Percentiles rank a stretch among this genome's conserved stretches.
Evolutionary conservation across 2,888 invertebrate species (phyloP).

Genomic region (Drosophila quasianomalipes): DNA sequence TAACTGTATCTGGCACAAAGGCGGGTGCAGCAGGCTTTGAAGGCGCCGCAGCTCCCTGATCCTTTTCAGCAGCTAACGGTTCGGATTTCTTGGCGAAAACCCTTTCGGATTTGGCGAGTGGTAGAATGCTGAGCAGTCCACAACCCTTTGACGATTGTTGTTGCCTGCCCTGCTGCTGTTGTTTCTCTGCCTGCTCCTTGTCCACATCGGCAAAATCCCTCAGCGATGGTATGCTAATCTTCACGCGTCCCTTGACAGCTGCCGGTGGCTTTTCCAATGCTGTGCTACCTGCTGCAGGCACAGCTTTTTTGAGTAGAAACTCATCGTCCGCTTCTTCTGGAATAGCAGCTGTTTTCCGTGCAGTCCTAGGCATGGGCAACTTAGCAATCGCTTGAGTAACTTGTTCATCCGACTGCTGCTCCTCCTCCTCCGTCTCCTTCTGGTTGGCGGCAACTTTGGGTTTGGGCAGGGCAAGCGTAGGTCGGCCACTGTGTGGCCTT

Average conservation of each 20-base stretch:
- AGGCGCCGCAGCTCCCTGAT: not conserved
- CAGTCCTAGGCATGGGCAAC: conserved; percentile 79
- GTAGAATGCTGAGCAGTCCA: conserved; percentile 89
- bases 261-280: conserved; percentile 76
- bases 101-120: conserved; percentile 87
- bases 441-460: conserved; percentile 60
- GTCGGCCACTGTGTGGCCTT: conserved; percentile 30
- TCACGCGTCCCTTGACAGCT: conserved; percentile 86
- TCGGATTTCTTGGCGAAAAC: conserved; percentile 65
- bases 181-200: conserved; percentile 68
- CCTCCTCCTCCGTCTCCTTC: conserved; percentile 22
- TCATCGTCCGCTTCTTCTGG: conserved; percentile 88
- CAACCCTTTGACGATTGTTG: conserved; percentile 59
- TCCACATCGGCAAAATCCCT: conserved; percentile 86
- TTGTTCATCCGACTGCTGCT: conserved; percentile 24
- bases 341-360: not conserved
- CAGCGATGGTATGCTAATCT: conserved; percentile 90
- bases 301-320: conserved; percentile 88
- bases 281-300: conserved; percentile 52
- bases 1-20: conserved; percentile 85
- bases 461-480: conserved; percentile 74
- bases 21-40: conserved; percentile 35
- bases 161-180: conserved; percentile 55
- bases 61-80: not conserved
- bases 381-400: conserved; percentile 75